Evolutionary conservation across 2,797 vertebrate genomes (phyloP).

Genomic region (Phalanger gymnotis): DNA sequence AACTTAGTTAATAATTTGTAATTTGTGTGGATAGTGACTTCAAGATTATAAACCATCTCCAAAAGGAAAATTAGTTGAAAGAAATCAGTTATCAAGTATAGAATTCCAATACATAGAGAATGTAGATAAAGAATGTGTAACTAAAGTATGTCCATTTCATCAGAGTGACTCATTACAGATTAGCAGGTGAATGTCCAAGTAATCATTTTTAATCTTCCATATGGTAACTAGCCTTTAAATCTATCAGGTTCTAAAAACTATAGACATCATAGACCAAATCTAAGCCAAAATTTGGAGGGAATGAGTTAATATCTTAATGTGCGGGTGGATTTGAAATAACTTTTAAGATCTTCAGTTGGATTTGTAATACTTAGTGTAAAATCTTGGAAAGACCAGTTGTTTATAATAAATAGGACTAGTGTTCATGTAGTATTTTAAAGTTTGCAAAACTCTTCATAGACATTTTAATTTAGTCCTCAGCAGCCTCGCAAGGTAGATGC

Average conservation of each 20-base stretch:
- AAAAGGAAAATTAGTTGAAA: neutral
- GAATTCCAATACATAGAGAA: neutral
- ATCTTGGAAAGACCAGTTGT: slow-evolving; percentile 9
- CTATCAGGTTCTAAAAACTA: neutral
- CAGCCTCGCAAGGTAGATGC: neutral
- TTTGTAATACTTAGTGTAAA: slow-evolving; percentile 34
- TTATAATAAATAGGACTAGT: neutral
- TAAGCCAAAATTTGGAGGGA: neutral
- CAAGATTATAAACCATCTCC: neutral
- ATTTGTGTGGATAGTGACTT: neutral
- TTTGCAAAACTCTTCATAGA: neutral
- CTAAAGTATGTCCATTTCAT: neutral
- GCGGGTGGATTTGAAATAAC: slow-evolving; percentile 15
- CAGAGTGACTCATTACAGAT: no score
- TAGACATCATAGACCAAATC: slow-evolving; percentile 44
- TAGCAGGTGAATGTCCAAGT: neutral
- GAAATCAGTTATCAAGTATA: neutral
- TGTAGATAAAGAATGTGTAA: neutral
- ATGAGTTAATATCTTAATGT: neutral
- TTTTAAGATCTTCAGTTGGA: slow-evolving; percentile 16
- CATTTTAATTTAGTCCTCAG: neutral
- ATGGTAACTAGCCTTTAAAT: slow-evolving; percentile 32
- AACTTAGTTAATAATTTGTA: slow-evolving; percentile 85
- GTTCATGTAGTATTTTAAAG: neutral
- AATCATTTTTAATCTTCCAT: neutral